phyloP scores from a whole-genome alignment of 2,113 vertebrate genomes.

The Prietella phreatophila region DNA sequence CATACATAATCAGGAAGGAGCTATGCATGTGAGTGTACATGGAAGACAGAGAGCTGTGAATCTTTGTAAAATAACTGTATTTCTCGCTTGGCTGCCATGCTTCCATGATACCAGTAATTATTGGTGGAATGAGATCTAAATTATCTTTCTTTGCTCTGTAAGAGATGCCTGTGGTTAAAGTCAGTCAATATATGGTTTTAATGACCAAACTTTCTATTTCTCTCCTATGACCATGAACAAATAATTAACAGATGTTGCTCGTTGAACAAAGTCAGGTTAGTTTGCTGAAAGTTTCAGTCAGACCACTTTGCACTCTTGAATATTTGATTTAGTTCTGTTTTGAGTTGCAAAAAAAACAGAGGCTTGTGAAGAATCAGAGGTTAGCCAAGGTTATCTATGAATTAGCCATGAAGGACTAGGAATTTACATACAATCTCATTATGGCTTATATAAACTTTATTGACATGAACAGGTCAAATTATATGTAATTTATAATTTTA shows the following conservation, averaged over 20 bases:
- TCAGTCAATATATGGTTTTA: constrained; percentile 4
- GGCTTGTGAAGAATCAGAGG: background rate
- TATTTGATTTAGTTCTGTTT: constrained; percentile 1
- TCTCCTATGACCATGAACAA: constrained; percentile 41
- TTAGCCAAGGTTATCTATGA: too few relatives aligned
- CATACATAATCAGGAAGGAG: background rate
- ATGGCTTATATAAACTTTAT: background rate
- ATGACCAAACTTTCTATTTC: constrained; percentile 19
- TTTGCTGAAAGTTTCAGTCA: constrained; percentile 36
- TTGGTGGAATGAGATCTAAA: constrained; percentile 1
- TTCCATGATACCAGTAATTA: constrained; percentile 7
- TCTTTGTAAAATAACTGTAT: constrained; percentile 48
- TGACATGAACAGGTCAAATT: background rate
- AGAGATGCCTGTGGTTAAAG: constrained; percentile 17
- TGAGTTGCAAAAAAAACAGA: too few relatives aligned
- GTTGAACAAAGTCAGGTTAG: constrained; percentile 34
- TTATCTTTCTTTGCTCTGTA: background rate
- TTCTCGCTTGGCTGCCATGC: constrained; percentile 25
- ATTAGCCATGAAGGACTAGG: too few relatives aligned
- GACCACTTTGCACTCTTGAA: constrained; percentile 4
- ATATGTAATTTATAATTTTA: background rate
- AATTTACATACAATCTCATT: too few relatives aligned
- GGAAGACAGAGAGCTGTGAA: constrained; percentile 39
- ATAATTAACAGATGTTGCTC: constrained; percentile 56
- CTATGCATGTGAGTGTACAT: background rate